Evolutionary conservation across 2,797 vertebrate genomes (phyloP).

Genomic region (Sebastiscus albofasciatus): DNA sequence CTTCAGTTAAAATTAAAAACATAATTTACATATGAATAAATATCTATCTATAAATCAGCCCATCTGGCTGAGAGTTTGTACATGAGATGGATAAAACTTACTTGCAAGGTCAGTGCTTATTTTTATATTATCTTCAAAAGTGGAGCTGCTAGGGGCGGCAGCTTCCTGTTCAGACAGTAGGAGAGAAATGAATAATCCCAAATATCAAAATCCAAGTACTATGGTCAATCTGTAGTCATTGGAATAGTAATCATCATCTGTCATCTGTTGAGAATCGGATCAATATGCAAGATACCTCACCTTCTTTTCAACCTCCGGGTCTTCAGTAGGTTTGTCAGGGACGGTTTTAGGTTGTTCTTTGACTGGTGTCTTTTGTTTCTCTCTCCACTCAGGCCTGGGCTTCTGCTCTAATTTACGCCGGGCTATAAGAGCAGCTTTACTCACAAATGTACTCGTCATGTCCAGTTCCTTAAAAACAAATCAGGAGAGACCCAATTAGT

Average conservation of each 20-base stretch:
- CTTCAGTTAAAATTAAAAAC: neutral
- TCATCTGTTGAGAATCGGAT: neutral
- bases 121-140: slow-evolving; percentile 71
- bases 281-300: neutral
- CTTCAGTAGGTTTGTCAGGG: slow-evolving; percentile 5
- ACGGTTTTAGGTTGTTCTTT: slow-evolving; percentile 43
- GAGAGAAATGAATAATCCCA: neutral
- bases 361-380: slow-evolving; percentile 54
- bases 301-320: slow-evolving; percentile 28
- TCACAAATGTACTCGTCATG: slow-evolving; percentile 83
- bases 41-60: neutral
- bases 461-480: slow-evolving; percentile 76
- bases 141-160: neutral
- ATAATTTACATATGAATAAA: neutral
- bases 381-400: slow-evolving; percentile 59
- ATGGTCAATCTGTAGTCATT: neutral
- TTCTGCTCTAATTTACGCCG: slow-evolving; percentile 79
- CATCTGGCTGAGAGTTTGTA: neutral
- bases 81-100: slow-evolving; percentile 44
- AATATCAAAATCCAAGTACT: neutral
- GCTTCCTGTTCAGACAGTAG: slow-evolving; percentile 28
- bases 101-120: slow-evolving; percentile 80
- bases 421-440: slow-evolving; percentile 80
- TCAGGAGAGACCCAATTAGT: neutral
- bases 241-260: neutral